Evolutionary conservation across 2,113 vertebrate genomes (phyloP).

Genomic region (Gymnobelideus leadbeateri): DNA sequence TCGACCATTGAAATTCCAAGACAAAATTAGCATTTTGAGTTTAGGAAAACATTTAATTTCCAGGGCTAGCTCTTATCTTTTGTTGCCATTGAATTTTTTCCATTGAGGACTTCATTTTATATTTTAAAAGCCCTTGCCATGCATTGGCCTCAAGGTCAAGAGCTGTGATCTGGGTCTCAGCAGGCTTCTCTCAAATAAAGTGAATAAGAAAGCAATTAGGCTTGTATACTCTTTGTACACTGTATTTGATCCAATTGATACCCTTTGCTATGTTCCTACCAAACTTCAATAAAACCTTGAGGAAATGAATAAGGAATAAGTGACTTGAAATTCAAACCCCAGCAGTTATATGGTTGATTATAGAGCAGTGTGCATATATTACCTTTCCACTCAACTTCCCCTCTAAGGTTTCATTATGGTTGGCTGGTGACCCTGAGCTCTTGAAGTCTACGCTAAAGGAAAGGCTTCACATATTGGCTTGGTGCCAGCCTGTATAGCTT

Average conservation of each 20-base stretch:
- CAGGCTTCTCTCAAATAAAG: conserved; percentile 31
- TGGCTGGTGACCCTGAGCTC: not conserved
- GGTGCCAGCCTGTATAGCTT: not conserved
- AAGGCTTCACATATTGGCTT: not conserved
- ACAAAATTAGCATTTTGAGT: not conserved
- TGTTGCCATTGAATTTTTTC: conserved; percentile 1
- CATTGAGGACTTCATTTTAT: conserved; percentile 2
- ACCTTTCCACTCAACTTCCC: not conserved
- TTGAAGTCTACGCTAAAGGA: not conserved
- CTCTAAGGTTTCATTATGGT: not conserved
- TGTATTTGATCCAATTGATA: conserved; percentile 47
- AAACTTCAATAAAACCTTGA: not conserved
- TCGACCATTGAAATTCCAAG: not conserved
- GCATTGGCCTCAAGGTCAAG: conserved; percentile 15
- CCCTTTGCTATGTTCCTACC: conserved; percentile 14
- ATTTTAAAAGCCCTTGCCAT: conserved; percentile 27
- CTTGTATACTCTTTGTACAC: not conserved
- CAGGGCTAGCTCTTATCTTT: conserved; percentile 35
- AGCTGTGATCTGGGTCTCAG: conserved; percentile 8
- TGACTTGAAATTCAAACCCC: not conserved
- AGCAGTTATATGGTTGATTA: not conserved
- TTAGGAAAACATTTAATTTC: conserved; percentile 29
- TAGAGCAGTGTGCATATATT: not conserved
- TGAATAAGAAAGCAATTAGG: conserved; percentile 53
- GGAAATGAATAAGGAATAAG: conserved; percentile 41